phyloP scores from a whole-genome alignment of 2,113 vertebrate species.

The Onychostoma macrolepis region DNA sequence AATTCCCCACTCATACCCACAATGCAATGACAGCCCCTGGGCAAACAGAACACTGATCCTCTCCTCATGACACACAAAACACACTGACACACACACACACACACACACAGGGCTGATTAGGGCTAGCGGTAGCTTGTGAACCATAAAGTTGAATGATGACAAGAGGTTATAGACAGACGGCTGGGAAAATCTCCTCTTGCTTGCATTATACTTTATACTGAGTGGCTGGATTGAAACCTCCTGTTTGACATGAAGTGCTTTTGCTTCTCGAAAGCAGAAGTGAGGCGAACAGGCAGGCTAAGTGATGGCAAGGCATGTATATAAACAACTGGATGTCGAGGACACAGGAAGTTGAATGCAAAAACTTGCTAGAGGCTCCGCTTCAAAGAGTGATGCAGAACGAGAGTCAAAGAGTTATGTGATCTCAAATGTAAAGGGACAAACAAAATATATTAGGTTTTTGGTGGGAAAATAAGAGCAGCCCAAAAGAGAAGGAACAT shows the following conservation, averaged over 20 bases:
- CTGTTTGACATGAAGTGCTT: background rate
- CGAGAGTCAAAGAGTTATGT: constrained; percentile 13
- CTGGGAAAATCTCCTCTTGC: constrained; percentile 12
- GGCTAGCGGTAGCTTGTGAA: background rate
- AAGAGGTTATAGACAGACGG: constrained; percentile 4
- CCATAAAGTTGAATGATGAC: constrained; percentile 28
- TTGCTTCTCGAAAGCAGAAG: background rate
- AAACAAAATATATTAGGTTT: background rate
- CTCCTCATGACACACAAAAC: background rate
- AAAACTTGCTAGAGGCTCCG: constrained; percentile 34
- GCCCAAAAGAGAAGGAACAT: background rate
- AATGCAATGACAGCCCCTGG: constrained; percentile 14
- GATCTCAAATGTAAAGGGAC: background rate
- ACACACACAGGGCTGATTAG: constrained; percentile 15
- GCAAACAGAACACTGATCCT: background rate
- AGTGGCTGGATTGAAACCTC: constrained; percentile 41
- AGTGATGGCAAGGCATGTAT: constrained; percentile 1
- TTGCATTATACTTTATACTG: constrained; percentile 10
- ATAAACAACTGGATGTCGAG: constrained; percentile 33
- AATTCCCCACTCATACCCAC: constrained; percentile 38
- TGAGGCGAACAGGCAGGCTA: background rate
- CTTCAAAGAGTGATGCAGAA: constrained; percentile 21
- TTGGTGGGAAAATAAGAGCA: constrained; percentile 21
- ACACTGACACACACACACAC: constrained; percentile 12
- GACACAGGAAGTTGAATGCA: constrained; percentile 35